Conservation (phyloP, 1,140 invertebrate genomes). For the Leptinotarsa undecemlineata region DNA sequence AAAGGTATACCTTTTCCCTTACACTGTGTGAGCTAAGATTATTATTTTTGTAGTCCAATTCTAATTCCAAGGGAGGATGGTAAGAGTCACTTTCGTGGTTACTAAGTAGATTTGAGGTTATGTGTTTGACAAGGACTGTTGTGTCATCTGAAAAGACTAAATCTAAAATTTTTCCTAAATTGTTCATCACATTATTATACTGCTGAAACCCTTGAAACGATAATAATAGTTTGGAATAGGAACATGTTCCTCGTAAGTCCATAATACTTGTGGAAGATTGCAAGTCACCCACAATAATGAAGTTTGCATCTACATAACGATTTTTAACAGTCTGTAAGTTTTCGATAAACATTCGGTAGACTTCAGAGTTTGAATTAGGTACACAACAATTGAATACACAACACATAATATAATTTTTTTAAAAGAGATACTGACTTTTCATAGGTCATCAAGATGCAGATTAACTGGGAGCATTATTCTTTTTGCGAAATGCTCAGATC, state of each 20-base stretch:
- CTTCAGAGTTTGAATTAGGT: neutral
- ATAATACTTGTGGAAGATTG: neutral
- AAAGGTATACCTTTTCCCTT: neutral
- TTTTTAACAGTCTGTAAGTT: neutral
- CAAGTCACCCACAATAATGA: neutral
- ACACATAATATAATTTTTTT: neutral
- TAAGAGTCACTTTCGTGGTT: neutral
- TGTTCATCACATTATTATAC: conserved; percentile 1
- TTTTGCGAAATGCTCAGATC: conserved; percentile 7
- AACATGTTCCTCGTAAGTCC: neutral
- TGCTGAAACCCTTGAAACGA: neutral
- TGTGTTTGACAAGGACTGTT: neutral
- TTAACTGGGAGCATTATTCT: neutral
- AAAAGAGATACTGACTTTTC: neutral
- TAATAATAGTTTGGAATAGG: neutral
- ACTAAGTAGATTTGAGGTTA: neutral
- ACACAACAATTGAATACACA: neutral
- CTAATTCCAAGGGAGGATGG: neutral
- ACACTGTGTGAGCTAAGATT: neutral
- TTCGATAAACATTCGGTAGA: neutral
- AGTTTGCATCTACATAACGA: neutral
- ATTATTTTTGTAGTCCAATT: neutral
- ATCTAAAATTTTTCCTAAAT: neutral
- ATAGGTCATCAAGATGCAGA: neutral
- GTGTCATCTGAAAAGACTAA: conserved; percentile 9